These are phyloP conservation scores for Lamprologus sp. DNA, from an alignment of 2,113 vertebrate genomes.

Conservation along the genomic window DNA sequence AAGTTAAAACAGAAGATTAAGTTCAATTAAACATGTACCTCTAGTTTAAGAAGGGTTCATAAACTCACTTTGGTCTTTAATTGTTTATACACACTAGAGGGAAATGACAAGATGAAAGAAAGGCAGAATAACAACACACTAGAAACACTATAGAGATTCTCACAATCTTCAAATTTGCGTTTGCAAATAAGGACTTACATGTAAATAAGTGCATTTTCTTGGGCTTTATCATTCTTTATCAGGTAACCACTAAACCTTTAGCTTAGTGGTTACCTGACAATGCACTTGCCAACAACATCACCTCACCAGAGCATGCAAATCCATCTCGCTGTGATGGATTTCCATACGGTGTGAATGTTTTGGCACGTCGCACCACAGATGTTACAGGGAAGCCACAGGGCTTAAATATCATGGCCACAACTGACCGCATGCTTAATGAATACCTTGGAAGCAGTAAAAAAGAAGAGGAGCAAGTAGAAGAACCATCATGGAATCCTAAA, in stretches of 20 bases:
- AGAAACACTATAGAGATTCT: neutral
- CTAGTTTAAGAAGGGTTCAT: neutral
- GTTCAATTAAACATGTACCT: neutral
- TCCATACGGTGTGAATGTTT: neutral
- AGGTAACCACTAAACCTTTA: neutral
- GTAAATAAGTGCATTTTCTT: neutral
- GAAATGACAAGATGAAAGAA: neutral
- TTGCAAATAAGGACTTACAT: neutral
- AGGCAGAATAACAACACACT: neutral
- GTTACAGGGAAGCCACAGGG: neutral
- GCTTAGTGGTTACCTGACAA: neutral
- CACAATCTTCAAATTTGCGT: neutral
- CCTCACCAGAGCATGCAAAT: neutral
- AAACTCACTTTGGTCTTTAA: neutral
- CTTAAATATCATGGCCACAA: neutral
- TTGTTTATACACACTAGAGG: neutral
- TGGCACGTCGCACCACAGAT: neutral
- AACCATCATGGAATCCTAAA: neutral
- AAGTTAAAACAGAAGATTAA: neutral
- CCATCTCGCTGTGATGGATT: neutral
- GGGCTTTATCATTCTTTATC: neutral
- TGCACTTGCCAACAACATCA: neutral
- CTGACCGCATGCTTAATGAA: accelerated
- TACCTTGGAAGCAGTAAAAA: neutral
- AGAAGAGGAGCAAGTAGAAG: neutral